Evolutionary conservation across 2,888 invertebrate genomes (phyloP).

Genomic region (Conus canariensis): DNA sequence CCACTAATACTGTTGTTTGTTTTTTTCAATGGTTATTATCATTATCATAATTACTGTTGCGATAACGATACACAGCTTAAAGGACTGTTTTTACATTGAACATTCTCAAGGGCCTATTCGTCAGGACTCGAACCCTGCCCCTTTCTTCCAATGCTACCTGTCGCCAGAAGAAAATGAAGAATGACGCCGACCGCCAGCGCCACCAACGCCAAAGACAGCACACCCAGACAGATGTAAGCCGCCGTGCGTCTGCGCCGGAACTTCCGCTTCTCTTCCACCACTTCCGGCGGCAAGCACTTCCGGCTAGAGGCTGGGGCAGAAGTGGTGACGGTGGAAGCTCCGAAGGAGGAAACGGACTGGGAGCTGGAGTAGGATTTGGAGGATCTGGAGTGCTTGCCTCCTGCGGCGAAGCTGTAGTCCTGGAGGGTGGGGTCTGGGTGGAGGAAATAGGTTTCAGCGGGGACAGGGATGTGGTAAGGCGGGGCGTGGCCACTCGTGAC

Average conservation of each 20-base stretch:
- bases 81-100: too few relatives aligned
- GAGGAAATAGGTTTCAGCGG: constrained; percentile 37
- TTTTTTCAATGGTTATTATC: too few relatives aligned
- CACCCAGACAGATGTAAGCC: constrained; percentile 30
- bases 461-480: constrained; percentile 19
- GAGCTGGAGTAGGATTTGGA: constrained; percentile 17
- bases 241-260: constrained; percentile 38
- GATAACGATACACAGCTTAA: too few relatives aligned
- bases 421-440: constrained; percentile 2
- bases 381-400: not conserved
- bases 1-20: not conserved
- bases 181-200: constrained; percentile 36
- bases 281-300: constrained; percentile 31
- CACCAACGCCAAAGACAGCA: constrained; percentile 32
- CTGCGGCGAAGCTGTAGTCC: not conserved
- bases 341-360: constrained; percentile 15
- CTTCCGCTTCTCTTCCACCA: constrained; percentile 18
- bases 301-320: constrained; percentile 12
- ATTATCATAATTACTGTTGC: too few relatives aligned
- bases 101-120: not conserved
- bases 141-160: constrained; percentile 38
- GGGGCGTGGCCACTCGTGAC: not conserved
- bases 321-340: not conserved
- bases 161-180: constrained; percentile 39
- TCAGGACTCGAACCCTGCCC: not conserved